Base-by-base conservation (phyloP, 1,140 invertebrate species). In the Achroia grisella region DNA sequence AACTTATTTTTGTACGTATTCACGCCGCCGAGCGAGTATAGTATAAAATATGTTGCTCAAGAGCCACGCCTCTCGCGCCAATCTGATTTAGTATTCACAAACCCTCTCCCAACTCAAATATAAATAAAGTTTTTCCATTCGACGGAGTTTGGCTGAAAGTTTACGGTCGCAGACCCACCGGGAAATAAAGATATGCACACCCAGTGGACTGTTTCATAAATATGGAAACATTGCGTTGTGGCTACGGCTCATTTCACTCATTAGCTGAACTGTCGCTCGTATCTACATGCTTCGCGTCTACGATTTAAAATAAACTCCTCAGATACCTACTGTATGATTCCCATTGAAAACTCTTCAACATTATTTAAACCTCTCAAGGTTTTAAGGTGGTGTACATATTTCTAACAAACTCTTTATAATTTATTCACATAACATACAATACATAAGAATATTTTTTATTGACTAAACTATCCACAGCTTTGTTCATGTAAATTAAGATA, bases 81-180 rank as follows among this genome's bases (percentile, higher is more conserved):
- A 67, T 61, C 51, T 69, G 67, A 77, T 77, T 75, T 63, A 62
- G 66, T 71, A 75, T 75, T 73, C 71, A 69, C 48, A 57, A 67
- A 66, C 60, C 64, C 52, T 52, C 55, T 52, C 59, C 52, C 44
- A 69, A 68, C 53, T 71, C 66, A 68, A 72, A 72, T 71, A 74
- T 68, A 70, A 71, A 75, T 77, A 76, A 81, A 77, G 71, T 78
- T 81, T 81, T 72, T 68, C 70, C 70, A 70, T 74, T 67, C 56
- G 52, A 63, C 56, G 48, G 56, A 72, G 72, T 76, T 75, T 27
- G 45, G 41, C 39, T 44, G 47, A 64, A 65, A 73, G 56, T 70
- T 65, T 63, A 66, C 60, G 62, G 64, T 52, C 55, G 36, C 39
- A 41, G 48, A 59, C 47, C 56, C 53, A 52, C 33, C 39, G 62